Base-by-base conservation (phyloP, 2,113 vertebrate species). In the Oreochromis tanganicae region DNA sequence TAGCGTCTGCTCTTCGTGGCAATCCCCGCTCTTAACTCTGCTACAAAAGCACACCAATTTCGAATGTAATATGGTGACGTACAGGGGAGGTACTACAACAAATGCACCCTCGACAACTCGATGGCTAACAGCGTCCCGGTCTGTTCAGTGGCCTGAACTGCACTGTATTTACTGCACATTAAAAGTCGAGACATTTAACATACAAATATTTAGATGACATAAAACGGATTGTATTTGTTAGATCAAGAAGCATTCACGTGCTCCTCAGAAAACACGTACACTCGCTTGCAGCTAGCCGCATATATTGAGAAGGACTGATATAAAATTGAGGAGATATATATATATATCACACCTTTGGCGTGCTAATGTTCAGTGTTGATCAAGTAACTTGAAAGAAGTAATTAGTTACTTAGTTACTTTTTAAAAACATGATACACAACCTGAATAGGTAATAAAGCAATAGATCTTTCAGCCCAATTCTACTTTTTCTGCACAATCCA, bases 121-220 rank as follows among this genome's bases (percentile, higher is more conserved):
- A 80, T 87, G 86, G 90, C 54, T 83, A 91, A 94, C 91, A 93
- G 94, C 93, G 93, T 88, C 93, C 50, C 90, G 84, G 4, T 87
- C 87, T 93, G 93, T 89, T 86, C 27, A 88, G 9, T 24, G 8
- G 4, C 13, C 3, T 81, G 75, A 88, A 93, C 55, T 94, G 79
- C 92, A 91, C 7, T 43, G 13, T 1, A 2, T 55, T 43, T 9
- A 38, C 1, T 41, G 19, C 14, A 1, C 3, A 46, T 7, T 56
- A 3, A 52, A 3, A 17, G 38, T 12, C 12, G 8, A 32, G 5
- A n/a, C 17, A n/a, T 36, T 63, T 63, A 36, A 36, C 16, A 19
- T 63, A n/a, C 9, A n/a, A 4, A 63, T 19, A 17, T 19, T 34
- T 10, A 11, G 9, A 36, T 63, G 9, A 63, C 27, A 63, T 19